Percentiles rank a stretch among this genome's conserved stretches.
Evolutionary conservation across 2,888 invertebrate genomes (phyloP).

Genomic region (Ganaspis brasiliensis): DNA sequence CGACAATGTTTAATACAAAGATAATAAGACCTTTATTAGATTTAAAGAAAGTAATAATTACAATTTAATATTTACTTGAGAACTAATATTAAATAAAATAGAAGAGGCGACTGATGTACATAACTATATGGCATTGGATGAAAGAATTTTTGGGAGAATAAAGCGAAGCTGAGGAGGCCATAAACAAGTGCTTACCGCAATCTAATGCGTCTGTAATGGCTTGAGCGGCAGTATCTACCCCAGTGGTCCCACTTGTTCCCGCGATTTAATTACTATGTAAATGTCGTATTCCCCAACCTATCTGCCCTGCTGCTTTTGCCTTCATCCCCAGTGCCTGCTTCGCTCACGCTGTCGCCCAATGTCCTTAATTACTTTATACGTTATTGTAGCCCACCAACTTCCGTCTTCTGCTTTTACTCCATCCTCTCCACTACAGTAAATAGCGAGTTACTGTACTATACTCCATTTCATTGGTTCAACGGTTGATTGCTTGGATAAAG

Average conservation of each 20-base stretch:
- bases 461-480: conserved; percentile 58
- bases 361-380: conserved; percentile 81
- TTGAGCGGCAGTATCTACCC: conserved; percentile 79
- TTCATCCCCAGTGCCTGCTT: conserved; percentile 46
- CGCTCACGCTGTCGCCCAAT: conserved; percentile 76
- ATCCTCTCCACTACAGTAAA: conserved; percentile 61
- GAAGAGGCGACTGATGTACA: conserved; percentile 6
- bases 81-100: neutral
- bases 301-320: conserved; percentile 69
- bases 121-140: neutral
- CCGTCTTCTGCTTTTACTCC: conserved; percentile 70
- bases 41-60: too few species aligned
- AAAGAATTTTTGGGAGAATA: conserved; percentile 41
- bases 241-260: conserved; percentile 78
- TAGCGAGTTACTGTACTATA: conserved; percentile 52
- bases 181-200: conserved; percentile 81
- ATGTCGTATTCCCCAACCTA: conserved; percentile 80
- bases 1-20: too few species aligned
- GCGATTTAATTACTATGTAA: conserved; percentile 81
- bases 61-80: neutral
- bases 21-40: too few species aligned
- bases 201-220: conserved; percentile 81
- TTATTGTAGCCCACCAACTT: conserved; percentile 79
- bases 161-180: conserved; percentile 68
- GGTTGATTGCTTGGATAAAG: conserved; percentile 27